These are phyloP conservation scores for Antheraea pernyi DNA, from an alignment of 1,140 invertebrate species.

Conservation along the genomic window DNA sequence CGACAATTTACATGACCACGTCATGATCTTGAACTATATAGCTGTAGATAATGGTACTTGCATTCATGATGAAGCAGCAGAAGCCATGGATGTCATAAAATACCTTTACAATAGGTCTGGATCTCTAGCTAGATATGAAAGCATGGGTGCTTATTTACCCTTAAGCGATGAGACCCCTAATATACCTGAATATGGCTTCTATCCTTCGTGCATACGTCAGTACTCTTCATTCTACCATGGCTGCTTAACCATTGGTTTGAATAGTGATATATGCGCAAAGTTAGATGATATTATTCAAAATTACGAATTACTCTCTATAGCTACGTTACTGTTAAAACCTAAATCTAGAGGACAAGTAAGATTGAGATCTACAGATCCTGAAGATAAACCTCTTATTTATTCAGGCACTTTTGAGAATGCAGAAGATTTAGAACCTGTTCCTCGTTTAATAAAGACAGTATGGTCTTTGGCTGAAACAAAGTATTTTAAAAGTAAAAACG, in stretches of 20 bases:
- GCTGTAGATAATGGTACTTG: conserved; percentile 57
- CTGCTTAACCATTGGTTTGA: conserved; percentile 44
- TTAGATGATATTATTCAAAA: conserved; percentile 36
- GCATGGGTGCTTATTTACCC: conserved; percentile 49
- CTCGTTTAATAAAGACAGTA: conserved; percentile 38
- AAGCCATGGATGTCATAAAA: conserved; percentile 45
- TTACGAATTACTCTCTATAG: conserved; percentile 41
- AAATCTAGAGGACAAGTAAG: conserved; percentile 71
- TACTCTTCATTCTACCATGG: conserved; percentile 30
- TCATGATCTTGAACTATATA: conserved; percentile 81
- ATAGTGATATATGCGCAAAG: conserved; percentile 41
- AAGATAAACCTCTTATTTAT: conserved; percentile 84
- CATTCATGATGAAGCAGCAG: conserved; percentile 15
- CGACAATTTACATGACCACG: conserved; percentile 85
- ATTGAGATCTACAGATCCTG: conserved; percentile 80
- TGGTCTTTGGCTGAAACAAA: conserved; percentile 41
- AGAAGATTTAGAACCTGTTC: conserved; percentile 71
- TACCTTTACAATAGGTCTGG: conserved; percentile 57
- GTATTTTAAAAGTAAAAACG: conserved; percentile 45
- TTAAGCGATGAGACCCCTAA: conserved; percentile 27
- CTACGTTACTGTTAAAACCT: conserved; percentile 61
- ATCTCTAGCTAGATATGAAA: conserved; percentile 33
- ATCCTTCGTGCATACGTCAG: conserved; percentile 46
- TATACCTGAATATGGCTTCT: conserved; percentile 57
- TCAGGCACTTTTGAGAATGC: conserved; percentile 83